These are phyloP conservation scores for Chrysochloris asiatica DNA, from an alignment of 2,113 vertebrate genomes.

Conservation along the genomic window DNA sequence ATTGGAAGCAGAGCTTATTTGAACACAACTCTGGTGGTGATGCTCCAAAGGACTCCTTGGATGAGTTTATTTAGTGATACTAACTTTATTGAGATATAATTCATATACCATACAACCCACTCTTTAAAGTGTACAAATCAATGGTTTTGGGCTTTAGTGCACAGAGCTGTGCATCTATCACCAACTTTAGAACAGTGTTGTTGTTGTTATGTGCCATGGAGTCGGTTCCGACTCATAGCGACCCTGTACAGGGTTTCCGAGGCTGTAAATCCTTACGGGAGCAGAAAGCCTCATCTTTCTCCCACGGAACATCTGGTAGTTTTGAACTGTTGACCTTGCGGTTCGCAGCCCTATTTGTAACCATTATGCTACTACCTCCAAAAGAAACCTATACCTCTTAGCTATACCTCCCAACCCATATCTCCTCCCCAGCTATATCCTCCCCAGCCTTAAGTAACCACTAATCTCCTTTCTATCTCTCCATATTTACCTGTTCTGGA, in stretches of 20 bases:
- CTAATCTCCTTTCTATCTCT: neutral
- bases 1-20: neutral
- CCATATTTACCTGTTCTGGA: neutral
- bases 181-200: neutral
- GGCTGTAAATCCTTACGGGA: no score
- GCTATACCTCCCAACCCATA: neutral
- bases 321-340: no score
- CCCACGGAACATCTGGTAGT: no score
- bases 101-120: neutral
- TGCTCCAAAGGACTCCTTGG: neutral
- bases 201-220: no score
- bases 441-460: neutral
- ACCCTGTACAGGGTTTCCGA: no score
- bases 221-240: no score
- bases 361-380: no score
- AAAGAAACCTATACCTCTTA: neutral
- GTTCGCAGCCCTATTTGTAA: no score
- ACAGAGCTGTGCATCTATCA: neutral
- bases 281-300: no score
- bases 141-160: neutral
- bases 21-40: neutral
- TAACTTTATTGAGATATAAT: slow-evolving; percentile 3
- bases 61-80: neutral
- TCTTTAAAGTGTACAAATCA: neutral
- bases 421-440: neutral